These are phyloP conservation scores for Drosophila littoralis DNA, from an alignment of 1,140 invertebrate species.

Conservation along the genomic window DNA sequence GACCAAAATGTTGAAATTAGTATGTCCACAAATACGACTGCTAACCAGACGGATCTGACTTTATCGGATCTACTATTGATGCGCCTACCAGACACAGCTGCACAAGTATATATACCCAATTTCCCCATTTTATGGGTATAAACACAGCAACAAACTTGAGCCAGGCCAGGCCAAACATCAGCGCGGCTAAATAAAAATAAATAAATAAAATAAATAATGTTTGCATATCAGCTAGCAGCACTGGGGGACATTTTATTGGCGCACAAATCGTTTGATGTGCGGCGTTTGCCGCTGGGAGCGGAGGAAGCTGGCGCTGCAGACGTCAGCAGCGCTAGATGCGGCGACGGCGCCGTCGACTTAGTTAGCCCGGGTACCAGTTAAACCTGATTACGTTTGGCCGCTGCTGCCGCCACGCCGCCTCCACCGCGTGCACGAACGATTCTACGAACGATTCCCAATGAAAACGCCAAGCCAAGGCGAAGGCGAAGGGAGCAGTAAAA, in stretches of 20 bases:
- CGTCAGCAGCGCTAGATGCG: slow-evolving; percentile 37
- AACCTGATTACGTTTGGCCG: slow-evolving; percentile 70
- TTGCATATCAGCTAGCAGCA: slow-evolving; percentile 75
- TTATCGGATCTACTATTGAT: too few relatives aligned
- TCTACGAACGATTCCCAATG: slow-evolving; percentile 57
- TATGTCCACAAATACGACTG: too few relatives aligned
- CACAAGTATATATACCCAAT: background rate
- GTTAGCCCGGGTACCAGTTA: slow-evolving; percentile 65
- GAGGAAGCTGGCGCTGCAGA: slow-evolving; percentile 48
- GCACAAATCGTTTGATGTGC: slow-evolving; percentile 79
- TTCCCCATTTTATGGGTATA: background rate
- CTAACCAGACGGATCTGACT: too few relatives aligned
- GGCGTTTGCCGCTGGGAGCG: slow-evolving; percentile 53
- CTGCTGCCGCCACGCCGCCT: slow-evolving; percentile 23
- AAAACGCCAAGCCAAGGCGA: slow-evolving; percentile 37
- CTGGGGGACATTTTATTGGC: slow-evolving; percentile 79
- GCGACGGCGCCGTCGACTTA: slow-evolving; percentile 50
- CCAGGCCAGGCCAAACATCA: slow-evolving; percentile 75
- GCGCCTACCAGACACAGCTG: too few relatives aligned
- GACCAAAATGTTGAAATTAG: too few relatives aligned
- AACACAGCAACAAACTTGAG: slow-evolving; percentile 61
- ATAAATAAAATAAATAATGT: slow-evolving; percentile 78
- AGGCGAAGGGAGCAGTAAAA: slow-evolving; percentile 59
- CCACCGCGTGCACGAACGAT: slow-evolving; percentile 57
- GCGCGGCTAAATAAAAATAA: slow-evolving; percentile 72